Percentiles rank a stretch among this genome's conserved stretches.
These are phyloP conservation scores for Listrodromus nycthemerus DNA, from an alignment of 2,888 invertebrate species.

Conservation along the genomic window DNA sequence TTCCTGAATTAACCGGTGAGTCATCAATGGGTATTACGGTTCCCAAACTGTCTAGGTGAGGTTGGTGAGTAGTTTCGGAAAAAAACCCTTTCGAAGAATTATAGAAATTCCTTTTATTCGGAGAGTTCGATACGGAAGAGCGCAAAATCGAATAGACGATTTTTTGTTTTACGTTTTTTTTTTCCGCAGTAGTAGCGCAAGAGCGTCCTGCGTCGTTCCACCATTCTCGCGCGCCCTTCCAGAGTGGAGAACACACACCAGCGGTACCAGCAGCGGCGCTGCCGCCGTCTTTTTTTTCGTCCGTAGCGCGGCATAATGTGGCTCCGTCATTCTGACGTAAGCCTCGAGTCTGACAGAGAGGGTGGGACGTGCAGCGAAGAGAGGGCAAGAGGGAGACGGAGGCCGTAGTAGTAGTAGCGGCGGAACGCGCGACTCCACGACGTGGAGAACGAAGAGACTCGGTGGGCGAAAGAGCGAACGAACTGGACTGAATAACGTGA, in stretches of 20 bases:
- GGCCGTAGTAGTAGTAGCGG: slow-evolving; percentile 46
- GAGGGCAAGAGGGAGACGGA: background rate
- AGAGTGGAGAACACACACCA: slow-evolving; percentile 23
- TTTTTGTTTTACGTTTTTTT: slow-evolving; percentile 31
- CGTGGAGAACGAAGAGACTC: slow-evolving; percentile 29
- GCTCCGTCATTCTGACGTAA: slow-evolving; percentile 76
- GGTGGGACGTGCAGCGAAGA: background rate
- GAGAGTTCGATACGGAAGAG: slow-evolving; percentile 45
- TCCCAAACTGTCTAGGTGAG: background rate
- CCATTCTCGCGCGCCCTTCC: slow-evolving; percentile 56
- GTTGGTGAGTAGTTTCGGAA: background rate
- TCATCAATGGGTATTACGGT: slow-evolving; percentile 27
- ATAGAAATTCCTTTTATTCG: slow-evolving; percentile 44
- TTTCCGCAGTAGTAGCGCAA: slow-evolving; percentile 67
- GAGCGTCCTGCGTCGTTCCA: slow-evolving; percentile 62
- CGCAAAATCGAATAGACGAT: slow-evolving; percentile 45
- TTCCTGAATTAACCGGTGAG: slow-evolving; percentile 39
- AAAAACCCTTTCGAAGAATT: background rate
- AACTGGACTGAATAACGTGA: slow-evolving; percentile 33
- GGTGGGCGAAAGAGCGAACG: slow-evolving; percentile 21
- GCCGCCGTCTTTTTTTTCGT: slow-evolving; percentile 15
- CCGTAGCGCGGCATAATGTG: slow-evolving; percentile 56
- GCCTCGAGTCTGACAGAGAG: slow-evolving; percentile 59
- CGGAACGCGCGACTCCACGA: slow-evolving; percentile 40
- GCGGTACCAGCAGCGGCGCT: slow-evolving; percentile 21